These are phyloP conservation scores for Alviniconcha strummeri DNA, from an alignment of 2,888 invertebrate species.

Conservation along the genomic window DNA sequence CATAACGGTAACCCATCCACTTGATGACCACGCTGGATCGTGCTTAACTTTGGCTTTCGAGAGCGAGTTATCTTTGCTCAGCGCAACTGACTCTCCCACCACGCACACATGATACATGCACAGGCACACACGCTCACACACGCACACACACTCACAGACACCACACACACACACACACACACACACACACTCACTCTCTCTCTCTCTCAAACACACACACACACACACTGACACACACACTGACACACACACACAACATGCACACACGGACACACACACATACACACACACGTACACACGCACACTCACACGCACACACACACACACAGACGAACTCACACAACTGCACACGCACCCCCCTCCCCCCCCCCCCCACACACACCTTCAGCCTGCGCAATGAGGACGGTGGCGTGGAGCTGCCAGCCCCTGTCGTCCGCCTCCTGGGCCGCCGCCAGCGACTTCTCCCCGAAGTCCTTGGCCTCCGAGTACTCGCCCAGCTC, in stretches of 20 bases:
- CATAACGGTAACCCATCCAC: no score
- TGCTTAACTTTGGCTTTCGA: no score
- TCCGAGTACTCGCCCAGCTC: slow-evolving; percentile 65
- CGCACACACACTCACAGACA: no score
- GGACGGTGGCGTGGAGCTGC: slow-evolving; percentile 70
- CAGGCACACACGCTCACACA: no score
- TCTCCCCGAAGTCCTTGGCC: slow-evolving; percentile 68
- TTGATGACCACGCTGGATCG: no score
- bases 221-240: neutral
- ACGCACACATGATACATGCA: no score
- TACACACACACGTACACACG: neutral
- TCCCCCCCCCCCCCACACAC: neutral
- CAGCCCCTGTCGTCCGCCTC: slow-evolving; percentile 70
- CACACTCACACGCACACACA: no score
- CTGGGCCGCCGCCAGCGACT: slow-evolving; percentile 65
- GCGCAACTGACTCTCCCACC: no score
- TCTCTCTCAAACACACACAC: neutral
- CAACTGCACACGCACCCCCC: neutral
- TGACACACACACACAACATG: neutral
- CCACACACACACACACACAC: no score
- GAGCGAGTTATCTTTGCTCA: no score
- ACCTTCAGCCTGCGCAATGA: slow-evolving; percentile 71
- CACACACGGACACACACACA: neutral
- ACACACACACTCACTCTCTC: no score
- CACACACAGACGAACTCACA: no score